A percentile compares a stretch with the other conserved stretches of the same genome.
Evolutionary conservation across 2,797 vertebrate genomes (phyloP).

Genomic region (Microcaecilia unicolor): DNA sequence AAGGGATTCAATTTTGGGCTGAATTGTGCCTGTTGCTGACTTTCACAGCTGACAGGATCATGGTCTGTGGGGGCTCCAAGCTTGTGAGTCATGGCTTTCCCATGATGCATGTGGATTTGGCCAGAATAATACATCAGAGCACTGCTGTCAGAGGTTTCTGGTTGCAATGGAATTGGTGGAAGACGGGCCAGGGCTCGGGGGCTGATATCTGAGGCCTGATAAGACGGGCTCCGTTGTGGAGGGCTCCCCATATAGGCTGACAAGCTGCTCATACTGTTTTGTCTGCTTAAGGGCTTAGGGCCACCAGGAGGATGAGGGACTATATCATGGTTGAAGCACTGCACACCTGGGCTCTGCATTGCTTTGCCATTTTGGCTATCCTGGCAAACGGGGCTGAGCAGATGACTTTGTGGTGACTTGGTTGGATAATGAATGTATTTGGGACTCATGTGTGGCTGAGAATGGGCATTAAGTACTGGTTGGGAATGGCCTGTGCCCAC

Average conservation of each 20-base stretch:
- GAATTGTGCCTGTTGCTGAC: slow-evolving; percentile 54
- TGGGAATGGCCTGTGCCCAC: slow-evolving; percentile 50
- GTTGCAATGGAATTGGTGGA: slow-evolving; percentile 51
- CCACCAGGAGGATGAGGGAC: slow-evolving; percentile 67
- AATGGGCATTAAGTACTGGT: slow-evolving; percentile 50
- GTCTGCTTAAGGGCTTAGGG: slow-evolving; percentile 62
- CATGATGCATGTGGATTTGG: slow-evolving; percentile 50
- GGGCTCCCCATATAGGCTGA: slow-evolving; percentile 53
- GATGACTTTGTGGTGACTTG: slow-evolving; percentile 41
- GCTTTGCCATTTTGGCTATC: slow-evolving; percentile 50
- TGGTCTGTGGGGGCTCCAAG: slow-evolving; percentile 37
- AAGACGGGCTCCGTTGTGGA: slow-evolving; percentile 54
- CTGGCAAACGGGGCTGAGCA: slow-evolving; percentile 51
- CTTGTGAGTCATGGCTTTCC: slow-evolving; percentile 50
- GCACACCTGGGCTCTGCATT: slow-evolving; percentile 46
- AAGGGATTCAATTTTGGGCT: slow-evolving; percentile 36
- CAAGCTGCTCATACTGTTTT: slow-evolving; percentile 51
- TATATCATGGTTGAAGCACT: slow-evolving; percentile 65
- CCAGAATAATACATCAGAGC: slow-evolving; percentile 57
- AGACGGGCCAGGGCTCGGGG: slow-evolving; percentile 52
- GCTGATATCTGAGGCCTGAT: slow-evolving; percentile 38
- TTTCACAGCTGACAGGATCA: slow-evolving; percentile 61
- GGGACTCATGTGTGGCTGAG: slow-evolving; percentile 58
- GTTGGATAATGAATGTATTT: slow-evolving; percentile 61
- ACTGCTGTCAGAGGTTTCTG: slow-evolving; percentile 42